Base-by-base conservation (phyloP, 2,797 vertebrate genomes). In the Ptychobarbus kaznakovi region DNA sequence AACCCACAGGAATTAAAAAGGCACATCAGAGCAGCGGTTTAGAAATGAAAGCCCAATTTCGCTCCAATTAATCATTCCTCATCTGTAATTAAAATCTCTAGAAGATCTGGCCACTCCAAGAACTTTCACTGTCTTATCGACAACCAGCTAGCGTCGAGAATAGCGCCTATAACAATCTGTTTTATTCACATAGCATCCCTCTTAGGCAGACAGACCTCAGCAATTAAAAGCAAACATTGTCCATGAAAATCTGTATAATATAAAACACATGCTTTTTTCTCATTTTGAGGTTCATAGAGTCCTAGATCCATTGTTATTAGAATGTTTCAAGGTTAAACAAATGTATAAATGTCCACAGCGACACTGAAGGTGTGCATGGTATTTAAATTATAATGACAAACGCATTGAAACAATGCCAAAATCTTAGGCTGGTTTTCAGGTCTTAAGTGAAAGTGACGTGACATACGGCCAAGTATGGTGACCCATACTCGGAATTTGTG, bases 1-100 rank as follows among this genome's bases (percentile, higher is more conserved):
- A 35, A 6, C 42, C 40, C 25, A 49, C 3, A 63, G 40, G 32
- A 72, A 79, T 61, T 58, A 25, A 84, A 77, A 46, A 74, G 11
- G 25, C 63, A 42, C 63, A 77, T 58, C 42, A 32, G 11, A 32
- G 44, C 72, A 49, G 49, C 8, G 13, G 20, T 35, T 72, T 46
- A 44, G 53, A 82, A 78, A 28, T 66, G 32, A 46, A 28, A 66
- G 56, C 25, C 46, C 20, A 22, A 3, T 61, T 82, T 82, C 32
- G 11, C 66, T 25, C 13, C 38, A 84, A 82, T 89, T 75, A 86
- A 84, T 75, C 56, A 61, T 79, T 81, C 32, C 70, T 65, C 49
- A 63, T 70, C 74, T 82, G 83, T 83, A 87, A 89, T 86, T 86
- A 82, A 86, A 86, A 76, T 73, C 49, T 40, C 16, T 80, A 84